Percentiles rank a stretch among this genome's conserved stretches.
Evolutionary conservation across 92 coral and sea anemone genomes (phyloP).

Genomic region (Zoanthus sociatus): DNA sequence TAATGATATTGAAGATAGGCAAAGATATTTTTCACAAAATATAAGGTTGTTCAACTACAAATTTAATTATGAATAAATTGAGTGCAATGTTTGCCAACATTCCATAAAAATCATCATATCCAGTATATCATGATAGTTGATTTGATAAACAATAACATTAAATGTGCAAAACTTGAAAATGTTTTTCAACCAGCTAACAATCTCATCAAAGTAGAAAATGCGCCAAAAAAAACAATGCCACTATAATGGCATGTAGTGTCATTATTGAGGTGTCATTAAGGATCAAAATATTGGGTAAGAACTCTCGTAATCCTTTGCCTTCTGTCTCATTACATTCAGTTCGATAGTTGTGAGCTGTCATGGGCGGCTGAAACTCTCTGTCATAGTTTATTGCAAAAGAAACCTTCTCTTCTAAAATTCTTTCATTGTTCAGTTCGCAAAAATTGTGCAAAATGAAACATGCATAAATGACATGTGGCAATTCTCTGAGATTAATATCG

Average conservation of each 20-base stretch:
- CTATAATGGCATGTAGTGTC: no score
- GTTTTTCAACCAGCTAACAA: no score
- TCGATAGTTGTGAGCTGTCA: background rate
- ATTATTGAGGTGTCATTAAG: background rate
- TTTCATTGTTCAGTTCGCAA: conserved; percentile 67
- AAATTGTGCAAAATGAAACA: conserved; percentile 78
- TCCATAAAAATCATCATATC: no score
- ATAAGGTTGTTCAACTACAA: no score
- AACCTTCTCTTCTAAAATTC: conserved; percentile 44
- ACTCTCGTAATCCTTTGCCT: background rate
- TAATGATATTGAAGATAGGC: background rate
- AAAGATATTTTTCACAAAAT: no score
- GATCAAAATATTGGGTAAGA: conserved; percentile 1
- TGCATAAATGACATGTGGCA: conserved; percentile 69
- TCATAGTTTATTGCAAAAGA: conserved; percentile 49
- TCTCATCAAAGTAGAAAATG: no score
- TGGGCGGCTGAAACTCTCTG: conserved; percentile 46
- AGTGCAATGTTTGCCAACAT: no score
- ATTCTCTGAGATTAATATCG: conserved; percentile 52
- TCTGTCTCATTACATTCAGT: background rate
- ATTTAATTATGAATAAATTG: no score
- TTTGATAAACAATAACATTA: no score
- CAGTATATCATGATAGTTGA: no score
- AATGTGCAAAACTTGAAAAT: no score
- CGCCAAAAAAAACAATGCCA: no score